A percentile compares a stretch with the other conserved stretches of the same genome.
Conservation (phyloP, 2,888 invertebrate species). For the Lithodes maja region DNA sequence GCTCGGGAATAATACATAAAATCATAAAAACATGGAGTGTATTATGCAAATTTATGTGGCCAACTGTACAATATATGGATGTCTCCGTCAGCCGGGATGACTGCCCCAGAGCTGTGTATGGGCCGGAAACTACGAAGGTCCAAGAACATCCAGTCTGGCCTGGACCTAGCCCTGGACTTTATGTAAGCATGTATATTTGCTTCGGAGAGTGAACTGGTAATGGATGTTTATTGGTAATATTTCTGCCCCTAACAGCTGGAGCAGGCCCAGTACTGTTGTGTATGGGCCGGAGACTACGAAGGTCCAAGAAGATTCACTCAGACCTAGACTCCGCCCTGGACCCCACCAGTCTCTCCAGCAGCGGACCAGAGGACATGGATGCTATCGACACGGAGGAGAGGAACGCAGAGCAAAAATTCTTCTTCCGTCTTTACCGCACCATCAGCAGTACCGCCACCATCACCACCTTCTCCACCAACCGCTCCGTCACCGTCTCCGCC, state of each 20-base stretch:
- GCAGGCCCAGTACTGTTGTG: neutral
- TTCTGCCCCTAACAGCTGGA: neutral
- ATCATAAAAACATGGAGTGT: no score
- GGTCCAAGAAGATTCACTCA: neutral
- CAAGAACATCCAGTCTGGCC: neutral
- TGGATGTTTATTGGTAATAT: no score
- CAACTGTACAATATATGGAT: no score
- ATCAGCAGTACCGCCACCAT: constrained; percentile 53
- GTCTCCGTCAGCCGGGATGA: neutral
- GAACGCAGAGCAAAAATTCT: neutral
- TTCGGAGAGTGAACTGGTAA: no score
- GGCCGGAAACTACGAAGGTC: neutral
- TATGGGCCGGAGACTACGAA: neutral
- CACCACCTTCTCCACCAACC: constrained; percentile 63
- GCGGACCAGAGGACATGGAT: neutral
- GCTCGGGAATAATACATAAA: no score
- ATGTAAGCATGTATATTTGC: neutral
- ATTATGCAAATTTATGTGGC: no score
- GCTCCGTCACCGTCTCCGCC: constrained; percentile 60
- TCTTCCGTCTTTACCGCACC: constrained; percentile 55
- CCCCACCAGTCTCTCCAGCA: neutral
- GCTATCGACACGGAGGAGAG: neutral
- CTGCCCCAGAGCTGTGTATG: neutral
- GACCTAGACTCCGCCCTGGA: neutral
- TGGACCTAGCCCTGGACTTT: neutral